These are phyloP conservation scores for Adelosebastes latens DNA, from an alignment of 2,797 vertebrate genomes.

Conservation along the genomic window DNA sequence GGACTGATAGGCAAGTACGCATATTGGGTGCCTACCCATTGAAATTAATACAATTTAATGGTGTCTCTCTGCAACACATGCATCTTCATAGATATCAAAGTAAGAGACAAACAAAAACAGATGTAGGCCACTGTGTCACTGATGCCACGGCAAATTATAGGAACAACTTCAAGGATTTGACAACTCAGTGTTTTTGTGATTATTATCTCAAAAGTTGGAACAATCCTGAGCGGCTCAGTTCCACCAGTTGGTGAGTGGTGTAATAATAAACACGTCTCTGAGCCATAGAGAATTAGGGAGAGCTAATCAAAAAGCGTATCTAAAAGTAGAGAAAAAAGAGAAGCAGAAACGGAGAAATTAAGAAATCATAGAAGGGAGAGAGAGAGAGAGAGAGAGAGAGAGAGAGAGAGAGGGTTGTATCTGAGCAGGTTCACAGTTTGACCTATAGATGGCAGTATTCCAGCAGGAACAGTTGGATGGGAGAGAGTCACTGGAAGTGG, in stretches of 20 bases:
- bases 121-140: not conserved
- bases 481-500: not conserved
- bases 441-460: slow-evolving; percentile 85
- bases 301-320: not conserved
- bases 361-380: not conserved
- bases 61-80: slow-evolving; percentile 2
- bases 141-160: not conserved
- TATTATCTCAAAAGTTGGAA: not conserved
- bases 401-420: not conserved
- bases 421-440: slow-evolving; percentile 30
- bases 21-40: not conserved
- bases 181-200: not conserved
- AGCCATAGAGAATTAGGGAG: not conserved
- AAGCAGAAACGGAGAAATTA: not conserved
- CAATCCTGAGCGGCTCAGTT: not conserved
- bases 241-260: not conserved
- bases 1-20: not conserved
- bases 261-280: not conserved
- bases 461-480: slow-evolving; percentile 72
- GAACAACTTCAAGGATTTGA: not conserved
- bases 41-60: slow-evolving; percentile 35
- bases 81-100: not conserved
- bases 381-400: not conserved
- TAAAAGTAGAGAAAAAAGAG: not conserved
- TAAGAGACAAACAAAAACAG: not conserved